Base-by-base conservation (phyloP, 2,888 invertebrate genomes). In the Pseudococcus longispinus region DNA sequence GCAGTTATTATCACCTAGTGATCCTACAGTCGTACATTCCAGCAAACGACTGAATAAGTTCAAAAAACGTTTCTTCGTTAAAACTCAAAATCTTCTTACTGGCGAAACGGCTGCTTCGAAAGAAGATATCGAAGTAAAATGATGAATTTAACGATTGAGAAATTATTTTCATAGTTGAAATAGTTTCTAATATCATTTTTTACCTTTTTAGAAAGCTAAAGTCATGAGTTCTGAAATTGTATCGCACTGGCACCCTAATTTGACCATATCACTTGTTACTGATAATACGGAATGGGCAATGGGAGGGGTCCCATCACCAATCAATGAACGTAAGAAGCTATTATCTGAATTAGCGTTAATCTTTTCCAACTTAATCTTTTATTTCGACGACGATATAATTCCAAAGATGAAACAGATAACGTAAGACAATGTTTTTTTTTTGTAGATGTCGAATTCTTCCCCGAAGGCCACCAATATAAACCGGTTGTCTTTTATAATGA, bases 161-260 rank as follows among this genome's bases (percentile, higher is more conserved):
- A 26, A 60, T n/a, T 83, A 83, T 32, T 42, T 85, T 70, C 37
- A 1, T 8, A 8, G 9, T 37, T 82, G 2, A n/a, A 83, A n/a
- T 55, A 29, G n/a, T 70, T 29, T 29, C 11, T 42, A 2, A 15
- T 26, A n/a, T 77, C 20, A 74, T 20, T 42, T 80, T 87, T 29
- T 32, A 32, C 55, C 88, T 84, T 80, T 88, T 87, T 83, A 93
- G 91, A 95, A 96, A 93, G 93, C 95, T 55, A 94, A 95, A 89
- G 93, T 94, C 86, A 92, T 95, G 90, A 94, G 94, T 89, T 95
- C 95, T 89, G 97, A 98, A 91, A 95, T 99, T 87, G 92, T 99
- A 0, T 98, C 98, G 2, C 98, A 98, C 91, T 99, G 99, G 99
- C 99, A 99, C 93, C 98, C 98, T 5, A 99, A 99, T 92, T 91